Evolutionary conservation across 1,140 invertebrate genomes (phyloP), one percentile per base, ranked within the genome.

Genomic region (Drosophila orena): DNA sequence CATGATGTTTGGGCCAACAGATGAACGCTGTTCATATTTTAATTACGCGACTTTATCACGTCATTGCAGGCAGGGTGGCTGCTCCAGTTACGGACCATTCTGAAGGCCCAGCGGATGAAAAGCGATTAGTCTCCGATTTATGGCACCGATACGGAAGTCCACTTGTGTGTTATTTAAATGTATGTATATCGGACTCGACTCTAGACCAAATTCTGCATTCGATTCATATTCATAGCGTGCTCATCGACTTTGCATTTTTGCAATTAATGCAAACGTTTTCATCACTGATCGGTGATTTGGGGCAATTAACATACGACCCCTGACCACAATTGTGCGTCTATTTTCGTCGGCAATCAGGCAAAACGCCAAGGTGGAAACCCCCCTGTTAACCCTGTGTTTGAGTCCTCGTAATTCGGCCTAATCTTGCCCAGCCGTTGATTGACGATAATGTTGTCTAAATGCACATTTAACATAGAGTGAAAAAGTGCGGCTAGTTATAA

Each of bases 21-120:
- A 88, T 88, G 83, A 77, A 68, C 55, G 84, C 72, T 88, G 83
- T 88, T 88, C 79, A 89, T 79, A 88, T 88, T 88, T 88, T 88
- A 88, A 88, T 88, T 88, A 88, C 79, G 83, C 76, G 83, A 57
- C 83, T 88, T 88, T 84, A 83, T 88, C 84, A 89, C 75, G 76
- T 79, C 84, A 89, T 76, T 78, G 17, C 17, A 17, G 62, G 62
- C 70, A 75, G 60, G 75, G 83, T 62, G 83, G 77, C 50, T 57
- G 52, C 34, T 24, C 38, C 46, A 37, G 24, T 53, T 84, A 57
- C 15, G 47, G 61, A 55, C 40, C 62, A 56, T 69, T 83, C 60
- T 78, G 74, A 78, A 77, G 71, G 74, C 52, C 35, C 52, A 34
- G 20, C 65, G 68, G 56, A 55, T 60, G 20, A 14, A 30, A 34